Base-by-base conservation (phyloP, 2,888 invertebrate genomes). In the Hylaea fasciaria region DNA sequence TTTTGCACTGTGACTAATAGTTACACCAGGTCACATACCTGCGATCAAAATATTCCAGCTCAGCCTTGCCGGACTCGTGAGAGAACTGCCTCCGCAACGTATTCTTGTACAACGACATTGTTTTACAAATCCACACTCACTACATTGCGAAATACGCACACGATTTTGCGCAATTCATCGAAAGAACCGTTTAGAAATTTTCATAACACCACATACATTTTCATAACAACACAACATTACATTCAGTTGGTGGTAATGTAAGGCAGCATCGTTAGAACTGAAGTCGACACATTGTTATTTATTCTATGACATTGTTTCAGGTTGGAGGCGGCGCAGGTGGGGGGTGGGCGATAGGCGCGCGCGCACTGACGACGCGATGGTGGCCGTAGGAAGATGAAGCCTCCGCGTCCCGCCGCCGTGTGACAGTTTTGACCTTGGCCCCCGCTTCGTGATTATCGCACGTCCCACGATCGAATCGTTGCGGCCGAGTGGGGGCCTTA, bases 21-120 rank as follows among this genome's bases (percentile, higher is more conserved):
- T 11, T 46, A 28, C 37, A 10, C 12, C n/a, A 44, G 22, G 28
- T 40, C 55, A 73, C 78, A 70, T 84, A 91, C 91, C 91, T 86
- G 49, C 87, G 79, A 72, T 89, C 87, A 51, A 86, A 84, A 75
- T 82, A 87, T 70, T 91, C 87, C 64, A 91, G 82, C 65, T 86
- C 91, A 3, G 88, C 79, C 72, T 85, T 90, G 14, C 91, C 92
- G 13, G 92, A 89, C 67, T 92, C 92, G 54, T 90, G 89, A 29
- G 92, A 92, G 70, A 85, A 90, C 68, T 92, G 92, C 53, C 92
- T 77, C 48, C 89, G 81, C 72, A 91, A 81, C 86, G 87, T 82
- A 22, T 73, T 77, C 66, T 74, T 78, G 49, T 54, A 70, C 58
- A 71, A 52, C 58, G 66, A 65, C 72, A 69, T 71, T 59, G 48